Base-by-base conservation (phyloP, 2,113 vertebrate species). In the Electrona antarctica region DNA sequence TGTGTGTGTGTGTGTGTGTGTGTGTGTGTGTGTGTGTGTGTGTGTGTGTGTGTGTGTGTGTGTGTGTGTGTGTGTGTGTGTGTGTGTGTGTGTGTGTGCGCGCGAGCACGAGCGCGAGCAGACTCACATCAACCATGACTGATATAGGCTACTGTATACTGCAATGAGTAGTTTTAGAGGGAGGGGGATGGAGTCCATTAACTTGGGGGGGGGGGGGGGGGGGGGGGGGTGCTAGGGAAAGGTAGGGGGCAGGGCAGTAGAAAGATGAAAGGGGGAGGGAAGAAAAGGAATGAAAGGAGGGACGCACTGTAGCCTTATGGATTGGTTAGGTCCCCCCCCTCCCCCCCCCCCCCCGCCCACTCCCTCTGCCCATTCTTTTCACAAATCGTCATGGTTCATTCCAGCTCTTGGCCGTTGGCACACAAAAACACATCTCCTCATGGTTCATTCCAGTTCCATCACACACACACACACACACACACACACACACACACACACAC, bases 361-460 rank as follows among this genome's bases (percentile, higher is more conserved):
- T 63, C n/a, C 46, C 6, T 4, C 61, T 47, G 61, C 13, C 61
- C 7, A n/a, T 14, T 56, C 54, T 14, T 15, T 56, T 13, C 54
- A 56, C 54, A 56, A 11, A 6, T 6, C 12, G 1, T 11, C 41
- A 14, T 62, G 60, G 60, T 62, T 12, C 60, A 47, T 47, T 62
- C 60, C 60, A 41, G 33, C 33, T 41, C 33, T 21, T 21, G 21
- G 21, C 33, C 3, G 21, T 21, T 21, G 12, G 12, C 41, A 47
- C 60, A 63, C 60, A 62, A 7, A 62, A 47, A 14, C 29, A 46
- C 13, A 46, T 41, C 51, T 50, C 66, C 61, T 74, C 75, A 76
- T 87, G 88, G 84, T 82, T 77, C 87, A 83, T 67, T 83, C 73
- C 68, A 9, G 7, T 10, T 66, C 14, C 14, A 9, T 54, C 7